Percentiles rank a stretch among this genome's conserved stretches.
These are phyloP conservation scores for Mycalesis mineus DNA, from an alignment of 2,888 invertebrate species.

Conservation along the genomic window DNA sequence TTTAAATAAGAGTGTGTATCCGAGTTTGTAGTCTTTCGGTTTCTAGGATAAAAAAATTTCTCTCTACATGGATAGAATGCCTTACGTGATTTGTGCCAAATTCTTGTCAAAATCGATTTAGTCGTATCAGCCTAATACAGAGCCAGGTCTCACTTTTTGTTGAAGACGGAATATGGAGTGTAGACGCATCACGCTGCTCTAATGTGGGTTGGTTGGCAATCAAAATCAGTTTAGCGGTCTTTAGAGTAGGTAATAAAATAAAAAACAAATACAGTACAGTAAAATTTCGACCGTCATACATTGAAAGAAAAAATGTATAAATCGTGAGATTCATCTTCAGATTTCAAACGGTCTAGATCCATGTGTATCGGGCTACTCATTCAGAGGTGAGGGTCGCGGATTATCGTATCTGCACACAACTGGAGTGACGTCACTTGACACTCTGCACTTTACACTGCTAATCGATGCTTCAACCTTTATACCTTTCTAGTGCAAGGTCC, in stretches of 20 bases:
- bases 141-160: too few relatives aligned
- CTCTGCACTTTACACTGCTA: constrained; percentile 57
- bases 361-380: constrained; percentile 45
- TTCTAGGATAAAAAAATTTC: too few relatives aligned
- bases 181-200: too few relatives aligned
- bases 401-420: constrained; percentile 70
- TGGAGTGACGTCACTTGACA: constrained; percentile 51
- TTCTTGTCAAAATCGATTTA: too few relatives aligned
- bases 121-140: too few relatives aligned
- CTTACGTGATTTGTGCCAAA: too few relatives aligned
- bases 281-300: neutral
- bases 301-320: neutral
- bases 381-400: constrained; percentile 47
- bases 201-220: too few relatives aligned
- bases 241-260: constrained; percentile 1
- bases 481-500: constrained; percentile 32
- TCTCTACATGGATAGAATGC: too few relatives aligned
- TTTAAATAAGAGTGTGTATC: neutral
- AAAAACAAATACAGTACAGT: too few relatives aligned
- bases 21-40: neutral
- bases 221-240: neutral
- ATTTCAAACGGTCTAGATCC: constrained; percentile 3
- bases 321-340: neutral
- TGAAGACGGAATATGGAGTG: too few relatives aligned
- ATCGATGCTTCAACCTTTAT: constrained; percentile 18